Base-by-base conservation (phyloP, 2,888 invertebrate genomes). In the Chrysotoxum bicinctum region DNA sequence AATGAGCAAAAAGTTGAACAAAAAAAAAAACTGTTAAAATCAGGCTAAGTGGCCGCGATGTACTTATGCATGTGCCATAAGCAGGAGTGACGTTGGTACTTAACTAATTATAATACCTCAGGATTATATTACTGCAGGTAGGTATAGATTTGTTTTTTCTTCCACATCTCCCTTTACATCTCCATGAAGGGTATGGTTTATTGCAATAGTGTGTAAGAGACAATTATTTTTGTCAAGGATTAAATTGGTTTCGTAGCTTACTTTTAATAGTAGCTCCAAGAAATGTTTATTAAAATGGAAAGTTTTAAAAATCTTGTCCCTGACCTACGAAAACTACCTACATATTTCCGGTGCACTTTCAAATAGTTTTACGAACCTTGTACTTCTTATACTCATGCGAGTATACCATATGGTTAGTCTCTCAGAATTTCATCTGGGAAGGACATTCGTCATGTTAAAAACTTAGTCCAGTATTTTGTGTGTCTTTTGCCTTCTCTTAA, bases 41-140 rank as follows among this genome's bases (percentile, higher is more conserved):
- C 82, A 72, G 78, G 66, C 73, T 78, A 78, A 83, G 82, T 83
- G 82, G 72, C 66, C 76, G 21, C 56, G 75, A 70, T 74, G 70
- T 79, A 60, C 50, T 75, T 75, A 50, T 81, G 70, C 66, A 72
- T 72, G 54, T 75, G 75, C 60, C 54, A 60, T 35, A 60, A 75
- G 75, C 35, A 62, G 52, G 50, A 60, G 58, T 69, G 60, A 32
- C 54, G 62, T 30, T 70, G 26, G 16, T 62, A 62, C 72, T 77
- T 72, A 72, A 54, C 70, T 77, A 77, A 76, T 76, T 76, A 76
- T 76, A 68, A 48, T 56, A 43, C 45, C 56, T 30, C 9, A 26
- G 37, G 66, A 50, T 76, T 76, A 35, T 75, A 56, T 56, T 66
- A 32, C 21, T 32, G 7, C n/a, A 52, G 62, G 40, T 32, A 26